Evolutionary conservation across 1,140 invertebrate species (phyloP), one percentile per base, ranked within the genome.

Genomic region (Trichogramma pretiosum): DNA sequence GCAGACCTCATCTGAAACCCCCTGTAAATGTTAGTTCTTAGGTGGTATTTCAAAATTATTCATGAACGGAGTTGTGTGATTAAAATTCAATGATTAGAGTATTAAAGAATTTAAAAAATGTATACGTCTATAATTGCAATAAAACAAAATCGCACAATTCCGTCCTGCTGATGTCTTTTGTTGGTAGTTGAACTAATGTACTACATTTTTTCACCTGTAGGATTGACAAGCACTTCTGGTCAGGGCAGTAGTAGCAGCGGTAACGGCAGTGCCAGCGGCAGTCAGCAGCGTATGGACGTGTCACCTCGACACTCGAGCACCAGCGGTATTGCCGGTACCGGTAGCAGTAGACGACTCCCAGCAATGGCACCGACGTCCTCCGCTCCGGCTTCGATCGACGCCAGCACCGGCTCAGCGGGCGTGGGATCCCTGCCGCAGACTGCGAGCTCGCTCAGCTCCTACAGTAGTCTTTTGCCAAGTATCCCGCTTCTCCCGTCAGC

Each of bases 221-320:
- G 71, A 67, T 71, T 72, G 65, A 66, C 70, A 67, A 70, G 65
- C 60, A 67, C 65, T 66, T 71, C 66, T 62, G 72, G 66, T 63
- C 69, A 65, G 63, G 62, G 67, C 61, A 72, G 56, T 58, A 66
- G 51, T 54, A 65, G 56, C 60, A 62, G 58, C 64, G 59, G 46
- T 45, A 64, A 52, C 30, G 24, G 44, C 10, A 22, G 10, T n/a
- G 59, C 30, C 51, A 58, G 54, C 58, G 64, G 22, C 46, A 65
- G 61, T 51, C 72, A 74, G 54, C 68, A 72, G 43, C 67, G 74
- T 23, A 75, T 75, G 72, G 73, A 74, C 23, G 74, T 74, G 46
- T 68, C 72, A 10, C 73, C 65, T 21, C 61, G 66, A 48, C 67
- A 70, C 40, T 52, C 56, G 40, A 46, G 19, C 52, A 43, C 34